These are phyloP conservation scores for Baccha elongata DNA, from an alignment of 2,888 invertebrate species.

Conservation along the genomic window DNA sequence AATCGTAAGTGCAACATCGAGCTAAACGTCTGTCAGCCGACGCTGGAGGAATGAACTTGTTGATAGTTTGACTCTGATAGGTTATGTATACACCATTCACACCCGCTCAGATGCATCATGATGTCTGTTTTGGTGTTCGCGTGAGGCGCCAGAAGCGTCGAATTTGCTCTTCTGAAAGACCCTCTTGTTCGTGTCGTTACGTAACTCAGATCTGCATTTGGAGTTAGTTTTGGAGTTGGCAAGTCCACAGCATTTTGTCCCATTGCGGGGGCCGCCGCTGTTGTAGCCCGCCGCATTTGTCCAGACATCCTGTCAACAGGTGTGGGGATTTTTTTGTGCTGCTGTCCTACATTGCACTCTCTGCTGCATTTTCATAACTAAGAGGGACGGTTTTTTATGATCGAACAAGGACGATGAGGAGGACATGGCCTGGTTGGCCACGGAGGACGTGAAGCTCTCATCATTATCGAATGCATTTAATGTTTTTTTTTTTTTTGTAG, in stretches of 20 bases:
- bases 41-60: conserved; percentile 67
- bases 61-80: conserved; percentile 61
- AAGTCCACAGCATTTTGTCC: conserved; percentile 55
- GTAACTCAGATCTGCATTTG: conserved; percentile 54
- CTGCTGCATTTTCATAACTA: conserved; percentile 58
- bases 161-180: conserved; percentile 50
- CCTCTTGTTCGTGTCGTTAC: conserved; percentile 47
- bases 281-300: background rate
- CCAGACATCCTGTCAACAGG: conserved; percentile 63
- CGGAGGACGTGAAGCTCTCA: conserved; percentile 4
- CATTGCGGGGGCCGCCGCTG: conserved; percentile 22
- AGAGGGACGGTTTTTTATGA: conserved; percentile 65
- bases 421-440: conserved; percentile 1
- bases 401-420: conserved; percentile 30
- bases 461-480: conserved; percentile 13
- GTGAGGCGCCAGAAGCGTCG: conserved; percentile 66
- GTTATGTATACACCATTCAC: background rate
- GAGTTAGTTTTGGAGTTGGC: conserved; percentile 48
- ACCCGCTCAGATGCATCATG: conserved; percentile 40
- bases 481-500: conserved; percentile 20
- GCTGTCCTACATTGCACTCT: conserved; percentile 2
- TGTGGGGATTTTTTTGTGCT: conserved; percentile 38
- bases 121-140: conserved; percentile 38
- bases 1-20: conserved; percentile 66
- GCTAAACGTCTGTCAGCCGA: conserved; percentile 51